Conservation (phyloP, 1,140 invertebrate genomes). For the Megathymus violae region DNA sequence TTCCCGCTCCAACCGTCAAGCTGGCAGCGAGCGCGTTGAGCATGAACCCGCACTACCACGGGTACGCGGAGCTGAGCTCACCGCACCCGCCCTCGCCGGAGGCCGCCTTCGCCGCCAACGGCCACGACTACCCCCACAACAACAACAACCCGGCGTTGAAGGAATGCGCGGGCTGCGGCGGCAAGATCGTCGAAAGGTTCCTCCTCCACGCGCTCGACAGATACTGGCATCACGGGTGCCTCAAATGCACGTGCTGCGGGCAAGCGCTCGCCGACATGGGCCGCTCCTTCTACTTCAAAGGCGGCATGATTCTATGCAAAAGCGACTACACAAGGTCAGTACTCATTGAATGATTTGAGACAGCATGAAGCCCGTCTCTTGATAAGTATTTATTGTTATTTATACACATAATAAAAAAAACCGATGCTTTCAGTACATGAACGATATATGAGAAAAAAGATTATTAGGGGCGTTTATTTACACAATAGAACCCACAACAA, state of each 20-base stretch:
- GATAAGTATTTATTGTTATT: no score
- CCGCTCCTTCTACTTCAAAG: slow-evolving; percentile 94
- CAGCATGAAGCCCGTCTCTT: no score
- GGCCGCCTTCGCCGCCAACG: slow-evolving; percentile 80
- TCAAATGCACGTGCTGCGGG: slow-evolving; percentile 95
- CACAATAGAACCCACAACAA: no score
- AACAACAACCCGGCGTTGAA: slow-evolving; percentile 86
- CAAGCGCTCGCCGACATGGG: slow-evolving; percentile 94
- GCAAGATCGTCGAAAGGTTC: slow-evolving; percentile 94
- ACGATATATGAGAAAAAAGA: no score
- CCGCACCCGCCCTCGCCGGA: slow-evolving; percentile 87
- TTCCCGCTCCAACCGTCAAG: slow-evolving; percentile 84
- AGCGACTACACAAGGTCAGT: slow-evolving; percentile 96
- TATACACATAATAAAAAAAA: no score
- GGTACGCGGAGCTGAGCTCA: slow-evolving; percentile 87
- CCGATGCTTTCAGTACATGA: no score
- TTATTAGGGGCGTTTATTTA: no score
- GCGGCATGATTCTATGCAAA: slow-evolving; percentile 96
- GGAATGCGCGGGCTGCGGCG: slow-evolving; percentile 87
- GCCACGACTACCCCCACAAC: slow-evolving; percentile 81
- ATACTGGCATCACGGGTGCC: slow-evolving; percentile 96
- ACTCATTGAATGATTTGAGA: slow-evolving; percentile 6
- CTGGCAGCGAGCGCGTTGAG: slow-evolving; percentile 87
- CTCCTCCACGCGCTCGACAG: slow-evolving; percentile 94
- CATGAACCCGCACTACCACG: slow-evolving; percentile 89